Conservation (phyloP, 2,888 invertebrate genomes). For the Cosmia trapezina region DNA sequence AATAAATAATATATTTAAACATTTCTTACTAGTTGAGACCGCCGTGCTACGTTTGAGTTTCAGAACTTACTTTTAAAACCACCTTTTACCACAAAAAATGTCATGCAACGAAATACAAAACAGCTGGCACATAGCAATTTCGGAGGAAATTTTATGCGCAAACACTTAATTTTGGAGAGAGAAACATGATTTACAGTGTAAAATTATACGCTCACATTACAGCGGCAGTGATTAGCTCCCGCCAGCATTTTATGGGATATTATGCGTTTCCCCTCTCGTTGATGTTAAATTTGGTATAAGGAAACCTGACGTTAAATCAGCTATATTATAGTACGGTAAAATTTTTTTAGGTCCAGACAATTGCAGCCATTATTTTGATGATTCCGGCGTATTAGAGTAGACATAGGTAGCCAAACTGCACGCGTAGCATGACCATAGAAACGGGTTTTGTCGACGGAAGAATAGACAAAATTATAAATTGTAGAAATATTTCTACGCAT, state of each 20-base stretch:
- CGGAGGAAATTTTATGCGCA: background rate
- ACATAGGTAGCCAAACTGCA: background rate
- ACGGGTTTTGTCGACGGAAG: no score
- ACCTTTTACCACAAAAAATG: background rate
- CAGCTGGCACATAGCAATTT: slow-evolving; percentile 7
- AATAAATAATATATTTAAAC: no score
- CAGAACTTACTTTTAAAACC: background rate
- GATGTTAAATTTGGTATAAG: background rate
- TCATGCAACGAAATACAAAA: slow-evolving; percentile 14
- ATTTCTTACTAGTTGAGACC: background rate
- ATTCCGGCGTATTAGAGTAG: background rate
- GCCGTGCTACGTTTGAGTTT: background rate
- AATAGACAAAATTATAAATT: no score
- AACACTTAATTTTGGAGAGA: slow-evolving; percentile 26
- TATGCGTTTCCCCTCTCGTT: background rate
- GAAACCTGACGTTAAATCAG: background rate
- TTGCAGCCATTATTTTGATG: background rate
- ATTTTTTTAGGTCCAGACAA: background rate
- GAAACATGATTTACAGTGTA: slow-evolving; percentile 32
- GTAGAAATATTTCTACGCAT: no score
- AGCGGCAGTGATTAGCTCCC: slow-evolving; percentile 4
- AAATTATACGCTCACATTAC: slow-evolving; percentile 29
- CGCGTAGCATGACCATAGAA: no score
- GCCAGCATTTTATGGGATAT: slow-evolving; percentile 9
- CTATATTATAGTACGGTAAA: background rate